Evolutionary conservation across 2,113 vertebrate species (phyloP).

Genomic region (Hassar affinis): DNA sequence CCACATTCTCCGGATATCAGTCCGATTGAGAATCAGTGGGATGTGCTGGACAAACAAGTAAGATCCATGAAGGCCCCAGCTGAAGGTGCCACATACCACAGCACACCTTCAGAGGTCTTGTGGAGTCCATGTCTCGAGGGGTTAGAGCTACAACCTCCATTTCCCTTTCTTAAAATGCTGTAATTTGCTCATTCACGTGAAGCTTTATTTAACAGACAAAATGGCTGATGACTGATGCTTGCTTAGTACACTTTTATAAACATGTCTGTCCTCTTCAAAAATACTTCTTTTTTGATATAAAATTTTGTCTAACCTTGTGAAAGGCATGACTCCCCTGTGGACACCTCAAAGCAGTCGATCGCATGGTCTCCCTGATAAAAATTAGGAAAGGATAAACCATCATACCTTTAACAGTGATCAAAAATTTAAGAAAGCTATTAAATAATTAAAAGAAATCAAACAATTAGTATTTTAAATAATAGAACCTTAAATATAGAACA

Average conservation of each 20-base stretch:
- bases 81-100: too few species aligned
- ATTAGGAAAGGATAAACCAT: background rate
- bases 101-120: too few species aligned
- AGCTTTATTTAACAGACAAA: too few species aligned
- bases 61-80: too few species aligned
- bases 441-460: background rate
- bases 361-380: constrained; percentile 80
- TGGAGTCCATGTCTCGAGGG: too few species aligned
- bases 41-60: too few species aligned
- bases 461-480: background rate
- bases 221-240: background rate
- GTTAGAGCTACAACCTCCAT: too few species aligned
- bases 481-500: background rate
- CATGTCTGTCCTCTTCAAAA: background rate
- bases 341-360: constrained; percentile 84
- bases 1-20: too few species aligned
- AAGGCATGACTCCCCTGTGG: constrained; percentile 71
- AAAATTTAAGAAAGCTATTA: background rate
- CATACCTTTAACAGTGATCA: background rate
- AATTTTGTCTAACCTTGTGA: constrained; percentile 74
- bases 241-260: background rate
- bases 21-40: too few species aligned
- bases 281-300: background rate
- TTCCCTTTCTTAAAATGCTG: too few species aligned
- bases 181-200: too few species aligned